Base-by-base conservation (phyloP, 64 coral and sea anemone species). In the Stichodactyla mertensii region DNA sequence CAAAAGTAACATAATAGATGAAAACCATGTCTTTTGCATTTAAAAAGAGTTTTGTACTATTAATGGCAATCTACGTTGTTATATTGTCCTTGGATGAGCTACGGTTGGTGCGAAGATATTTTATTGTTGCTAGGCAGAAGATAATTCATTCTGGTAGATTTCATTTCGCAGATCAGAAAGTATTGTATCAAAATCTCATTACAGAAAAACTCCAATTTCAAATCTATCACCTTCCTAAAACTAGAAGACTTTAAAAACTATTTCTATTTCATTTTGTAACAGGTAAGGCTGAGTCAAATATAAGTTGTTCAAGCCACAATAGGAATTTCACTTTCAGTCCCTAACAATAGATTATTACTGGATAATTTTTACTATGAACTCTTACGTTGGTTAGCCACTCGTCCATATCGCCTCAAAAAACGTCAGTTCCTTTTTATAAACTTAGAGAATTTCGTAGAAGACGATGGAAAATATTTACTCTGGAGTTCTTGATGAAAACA, bases 381-480 rank as follows among this genome's bases (percentile, higher is more conserved):
- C 69, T 74, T 74, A 74, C 69, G 69, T 74, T 4, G 24, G 69
- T 27, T 74, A 10, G 24, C 69, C 69, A 31, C 10, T 74, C 69
- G 69, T 74, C 69, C 69, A 74, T 74, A 74, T 26, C 69, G 26
- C 19, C 18, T 24, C n/a, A 74, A 19, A 28, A 2, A 74, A 13
- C 24, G 69, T 74, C 69, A 74, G 69, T 74, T 74, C 26, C 69
- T 74, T 36, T 13, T 74, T 74, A 66, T n/a, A 74, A 74, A n/a
- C 12, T 74, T 6, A 27, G 69, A 31, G 69, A 31, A 74, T 27
- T 74, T 23, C 10, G 24, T 11, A 74, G 69, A 74, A 74, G 5
- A 26, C 26, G 9, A 8, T 31, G 22, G 69, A 74, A 27, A n/a
- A 74, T 74, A 74, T 74, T 74, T 26, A 74, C 23, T 27, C 69